Evolutionary conservation across 2,797 vertebrate species (phyloP), one percentile per base, ranked within the genome.

Genomic region (Moxostoma hubbsi): DNA sequence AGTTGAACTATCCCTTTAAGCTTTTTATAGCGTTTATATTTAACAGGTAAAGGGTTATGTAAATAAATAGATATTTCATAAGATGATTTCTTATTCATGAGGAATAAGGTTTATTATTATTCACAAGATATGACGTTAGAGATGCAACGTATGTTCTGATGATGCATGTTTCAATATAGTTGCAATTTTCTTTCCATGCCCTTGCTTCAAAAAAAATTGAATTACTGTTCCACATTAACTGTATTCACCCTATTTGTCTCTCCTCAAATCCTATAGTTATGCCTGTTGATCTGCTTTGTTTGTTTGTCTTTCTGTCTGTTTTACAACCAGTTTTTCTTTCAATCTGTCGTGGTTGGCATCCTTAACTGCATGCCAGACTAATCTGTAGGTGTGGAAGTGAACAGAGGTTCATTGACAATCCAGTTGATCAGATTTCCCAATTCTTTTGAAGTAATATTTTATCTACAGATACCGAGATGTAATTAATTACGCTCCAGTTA

Each of bases 361-460:
- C 58, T 46, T 57, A 5, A 61, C 61, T 81, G 36, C 36, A 36
- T 36, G 75, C 79, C 73, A 74, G 67, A 75, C 59, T 74, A 82
- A 77, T 82, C 63, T 79, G 16, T 75, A 81, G 84, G 84, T 76
- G 84, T 83, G 81, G 81, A 54, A 45, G 12, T 53, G 54, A 80
- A 62, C 76, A 18, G 50, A 76, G 59, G 75, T 74, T 81, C 63
- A 81, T 50, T 74, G 63, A 65, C 49, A 51, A 68, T 79, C 45
- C 73, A 36, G 18, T 73, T 43, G 13, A 65, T 57, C 66, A 58
- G 55, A 75, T 54, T 1, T 45, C 36, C 36, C 36, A 36, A 43
- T 5, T 13, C 9, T 9, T 59, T 5, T 7, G 49, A 43, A 65
- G 50, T 5, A 43, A 8, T 58, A 15, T 13, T 64, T n/a, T 45